These are phyloP conservation scores for Semaprochilodus insignis DNA, from an alignment of 2,797 vertebrate genomes.

Conservation along the genomic window DNA sequence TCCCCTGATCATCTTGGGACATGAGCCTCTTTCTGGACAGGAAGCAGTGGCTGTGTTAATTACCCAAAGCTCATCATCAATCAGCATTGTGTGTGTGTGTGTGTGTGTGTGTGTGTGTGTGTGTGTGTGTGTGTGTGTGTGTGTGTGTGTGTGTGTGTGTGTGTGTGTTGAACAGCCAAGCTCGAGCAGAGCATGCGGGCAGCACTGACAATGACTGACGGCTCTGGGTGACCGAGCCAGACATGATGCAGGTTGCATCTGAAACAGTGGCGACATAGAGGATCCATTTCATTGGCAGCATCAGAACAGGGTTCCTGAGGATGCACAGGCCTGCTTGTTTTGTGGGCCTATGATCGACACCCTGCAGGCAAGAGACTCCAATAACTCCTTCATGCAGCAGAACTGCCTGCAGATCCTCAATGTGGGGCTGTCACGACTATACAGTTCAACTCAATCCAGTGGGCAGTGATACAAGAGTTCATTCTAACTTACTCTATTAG, in stretches of 20 bases:
- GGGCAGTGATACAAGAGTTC: too few species aligned
- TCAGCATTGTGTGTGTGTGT: slow-evolving; percentile 2
- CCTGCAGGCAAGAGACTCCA: background rate
- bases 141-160: background rate
- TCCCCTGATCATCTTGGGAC: background rate
- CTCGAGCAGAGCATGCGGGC: background rate
- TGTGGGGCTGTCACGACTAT: too few species aligned
- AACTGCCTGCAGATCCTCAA: background rate
- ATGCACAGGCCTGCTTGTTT: background rate
- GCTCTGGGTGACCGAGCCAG: background rate
- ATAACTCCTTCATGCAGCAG: background rate
- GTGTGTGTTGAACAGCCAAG: slow-evolving; percentile 4
- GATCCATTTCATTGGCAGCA: slow-evolving; percentile 8
- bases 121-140: background rate
- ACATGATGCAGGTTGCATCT: slow-evolving; percentile 22
- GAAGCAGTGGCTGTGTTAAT: slow-evolving; percentile 5
- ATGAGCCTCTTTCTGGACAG: background rate
- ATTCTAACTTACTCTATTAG: too few species aligned
- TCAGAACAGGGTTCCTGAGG: background rate
- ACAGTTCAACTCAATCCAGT: too few species aligned
- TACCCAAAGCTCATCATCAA: slow-evolving; percentile 32
- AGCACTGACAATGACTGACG: background rate
- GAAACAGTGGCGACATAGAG: background rate
- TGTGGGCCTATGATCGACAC: background rate
- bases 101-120: background rate